These are phyloP conservation scores for Drosophila lacicola DNA, from an alignment of 2,888 invertebrate genomes.

Conservation along the genomic window DNA sequence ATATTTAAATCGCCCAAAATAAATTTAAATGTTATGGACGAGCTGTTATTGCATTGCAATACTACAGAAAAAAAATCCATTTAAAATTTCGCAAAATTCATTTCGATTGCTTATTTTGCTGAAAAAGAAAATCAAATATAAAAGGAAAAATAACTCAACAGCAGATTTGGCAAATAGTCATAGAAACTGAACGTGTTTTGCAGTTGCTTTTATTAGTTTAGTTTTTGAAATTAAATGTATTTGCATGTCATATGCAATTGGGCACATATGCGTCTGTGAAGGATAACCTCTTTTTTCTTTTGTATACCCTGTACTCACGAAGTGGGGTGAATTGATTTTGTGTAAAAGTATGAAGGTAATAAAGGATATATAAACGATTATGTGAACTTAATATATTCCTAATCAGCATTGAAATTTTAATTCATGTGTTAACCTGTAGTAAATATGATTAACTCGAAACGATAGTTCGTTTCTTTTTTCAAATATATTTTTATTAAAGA, in stretches of 20 bases:
- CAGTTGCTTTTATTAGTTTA: slow-evolving; percentile 75
- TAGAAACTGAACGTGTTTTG: slow-evolving; percentile 20
- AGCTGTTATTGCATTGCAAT: slow-evolving; percentile 39
- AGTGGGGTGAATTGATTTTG: not conserved
- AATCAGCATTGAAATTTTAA: too few relatives aligned
- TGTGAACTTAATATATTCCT: too few relatives aligned
- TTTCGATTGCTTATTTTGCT: slow-evolving; percentile 57
- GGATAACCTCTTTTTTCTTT: slow-evolving; percentile 14
- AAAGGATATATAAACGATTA: too few relatives aligned
- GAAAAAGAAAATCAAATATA: slow-evolving; percentile 5
- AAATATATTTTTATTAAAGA: too few relatives aligned
- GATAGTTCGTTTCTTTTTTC: too few relatives aligned
- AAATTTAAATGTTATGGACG: not conserved
- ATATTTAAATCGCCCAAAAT: not conserved
- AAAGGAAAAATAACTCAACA: slow-evolving; percentile 24
- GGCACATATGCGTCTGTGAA: slow-evolving; percentile 46
- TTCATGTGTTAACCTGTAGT: too few relatives aligned
- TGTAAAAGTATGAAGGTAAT: too few relatives aligned
- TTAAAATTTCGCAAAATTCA: slow-evolving; percentile 52
- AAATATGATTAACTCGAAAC: too few relatives aligned
- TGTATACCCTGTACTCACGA: slow-evolving; percentile 11
- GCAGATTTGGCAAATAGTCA: slow-evolving; percentile 34
- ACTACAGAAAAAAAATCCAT: slow-evolving; percentile 25
- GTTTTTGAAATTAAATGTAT: slow-evolving; percentile 78
- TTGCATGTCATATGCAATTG: slow-evolving; percentile 74